phyloP scores from a whole-genome alignment of 2,888 invertebrate species.

The Euclidia mi region DNA sequence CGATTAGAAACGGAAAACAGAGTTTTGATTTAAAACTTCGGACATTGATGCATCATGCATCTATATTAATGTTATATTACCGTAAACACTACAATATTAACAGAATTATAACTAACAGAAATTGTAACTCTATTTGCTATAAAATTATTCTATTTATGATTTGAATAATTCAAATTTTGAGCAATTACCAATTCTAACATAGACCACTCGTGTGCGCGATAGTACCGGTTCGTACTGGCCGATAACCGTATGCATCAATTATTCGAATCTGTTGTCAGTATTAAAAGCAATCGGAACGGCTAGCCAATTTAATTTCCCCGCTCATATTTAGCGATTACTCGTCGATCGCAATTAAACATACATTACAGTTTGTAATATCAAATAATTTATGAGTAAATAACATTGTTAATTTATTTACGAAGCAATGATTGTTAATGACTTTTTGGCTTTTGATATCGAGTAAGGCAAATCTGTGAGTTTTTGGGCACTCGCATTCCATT shows the following conservation, averaged over 20 bases:
- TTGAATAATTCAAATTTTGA: too few relatives aligned
- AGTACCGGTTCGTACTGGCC: constrained; percentile 40
- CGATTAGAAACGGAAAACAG: too few relatives aligned
- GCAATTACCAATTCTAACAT: too few relatives aligned
- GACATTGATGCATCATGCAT: too few relatives aligned
- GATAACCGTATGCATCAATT: constrained; percentile 63
- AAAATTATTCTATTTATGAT: too few relatives aligned
- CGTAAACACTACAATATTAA: too few relatives aligned
- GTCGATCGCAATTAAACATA: constrained; percentile 40
- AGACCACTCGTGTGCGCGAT: constrained; percentile 21
- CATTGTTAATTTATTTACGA: constrained; percentile 20
- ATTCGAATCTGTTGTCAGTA: constrained; percentile 62
- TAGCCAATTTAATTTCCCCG: constrained; percentile 51
- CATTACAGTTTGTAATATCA: constrained; percentile 29
- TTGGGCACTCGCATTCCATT: background rate
- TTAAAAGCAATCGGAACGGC: constrained; percentile 59
- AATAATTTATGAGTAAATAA: constrained; percentile 37
- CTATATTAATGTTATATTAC: too few relatives aligned
- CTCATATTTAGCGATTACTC: constrained; percentile 51
- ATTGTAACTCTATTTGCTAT: too few relatives aligned
- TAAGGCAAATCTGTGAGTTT: background rate
- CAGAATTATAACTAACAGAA: too few relatives aligned
- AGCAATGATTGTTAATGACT: constrained; percentile 14
- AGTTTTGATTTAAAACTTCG: too few relatives aligned
- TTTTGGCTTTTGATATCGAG: background rate